Conservation (phyloP, 2,888 invertebrate genomes). For the Folsomia manolachei region DNA sequence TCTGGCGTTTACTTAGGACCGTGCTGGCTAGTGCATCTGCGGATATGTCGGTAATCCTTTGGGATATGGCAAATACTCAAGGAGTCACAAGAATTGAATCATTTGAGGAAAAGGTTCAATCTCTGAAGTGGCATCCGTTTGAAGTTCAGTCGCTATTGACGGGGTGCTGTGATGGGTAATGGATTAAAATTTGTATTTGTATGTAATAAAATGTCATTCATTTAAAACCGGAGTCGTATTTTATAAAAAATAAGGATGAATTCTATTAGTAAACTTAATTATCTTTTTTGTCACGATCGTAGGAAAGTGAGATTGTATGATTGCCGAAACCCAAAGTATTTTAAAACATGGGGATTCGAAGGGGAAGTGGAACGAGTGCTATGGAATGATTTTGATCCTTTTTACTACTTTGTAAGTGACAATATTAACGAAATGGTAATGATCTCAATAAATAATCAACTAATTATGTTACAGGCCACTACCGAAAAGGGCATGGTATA, state of each 20-base stretch:
- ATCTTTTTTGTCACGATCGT: slow-evolving; percentile 26
- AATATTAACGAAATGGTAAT: no score
- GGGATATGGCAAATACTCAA: slow-evolving; percentile 82
- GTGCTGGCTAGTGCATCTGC: slow-evolving; percentile 90
- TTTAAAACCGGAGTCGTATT: neutral
- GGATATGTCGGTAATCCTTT: slow-evolving; percentile 79
- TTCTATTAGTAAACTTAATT: neutral
- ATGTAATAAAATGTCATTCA: neutral
- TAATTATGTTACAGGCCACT: slow-evolving; percentile 55
- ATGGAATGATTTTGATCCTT: slow-evolving; percentile 79
- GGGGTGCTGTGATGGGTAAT: slow-evolving; percentile 74
- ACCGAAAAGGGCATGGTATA: slow-evolving; percentile 64
- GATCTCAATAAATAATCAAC: neutral
- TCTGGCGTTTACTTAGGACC: slow-evolving; percentile 62
- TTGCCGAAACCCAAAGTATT: slow-evolving; percentile 64
- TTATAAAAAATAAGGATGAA: slow-evolving; percentile 20
- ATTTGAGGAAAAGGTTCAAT: slow-evolving; percentile 81
- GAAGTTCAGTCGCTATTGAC: slow-evolving; percentile 78
- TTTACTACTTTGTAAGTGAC: slow-evolving; percentile 69
- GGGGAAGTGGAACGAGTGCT: slow-evolving; percentile 81
- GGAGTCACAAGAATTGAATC: slow-evolving; percentile 71
- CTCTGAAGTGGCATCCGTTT: slow-evolving; percentile 75
- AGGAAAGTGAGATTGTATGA: slow-evolving; percentile 75
- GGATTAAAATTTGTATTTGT: slow-evolving; percentile 20
- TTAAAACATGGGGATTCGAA: slow-evolving; percentile 68